Conservation (phyloP, 2,113 vertebrate genomes). For the Oreotrochilus melanogaster region DNA sequence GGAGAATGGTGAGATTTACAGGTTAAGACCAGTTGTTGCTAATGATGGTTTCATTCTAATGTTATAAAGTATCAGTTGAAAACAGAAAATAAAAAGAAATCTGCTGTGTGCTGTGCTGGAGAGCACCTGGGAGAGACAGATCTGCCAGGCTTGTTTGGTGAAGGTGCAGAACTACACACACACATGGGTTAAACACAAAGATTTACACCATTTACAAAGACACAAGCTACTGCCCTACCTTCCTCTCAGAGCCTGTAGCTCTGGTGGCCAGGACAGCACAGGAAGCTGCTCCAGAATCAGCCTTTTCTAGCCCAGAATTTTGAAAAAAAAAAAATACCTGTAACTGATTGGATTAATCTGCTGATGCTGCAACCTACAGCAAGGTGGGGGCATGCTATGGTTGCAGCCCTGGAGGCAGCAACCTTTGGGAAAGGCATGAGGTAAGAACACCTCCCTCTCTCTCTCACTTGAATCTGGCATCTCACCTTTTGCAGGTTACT, state of each 20-base stretch:
- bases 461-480: neutral
- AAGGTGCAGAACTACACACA: neutral
- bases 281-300: neutral
- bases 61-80: neutral
- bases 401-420: neutral
- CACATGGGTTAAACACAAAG: neutral
- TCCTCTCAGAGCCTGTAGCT: neutral
- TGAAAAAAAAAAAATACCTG: neutral
- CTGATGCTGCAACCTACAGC: neutral
- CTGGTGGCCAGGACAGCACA: neutral
- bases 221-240: neutral
- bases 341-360: neutral
- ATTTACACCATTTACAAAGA: neutral
- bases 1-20: neutral
- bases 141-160: neutral
- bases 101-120: neutral
- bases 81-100: neutral
- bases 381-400: fast-evolving
- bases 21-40: neutral
- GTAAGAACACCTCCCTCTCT: neutral
- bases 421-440: neutral
- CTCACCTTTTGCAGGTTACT: neutral
- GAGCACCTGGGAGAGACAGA: neutral
- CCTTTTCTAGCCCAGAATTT: neutral
- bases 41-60: neutral